Evolutionary conservation across 1,140 invertebrate species (phyloP), one percentile per base, ranked within the genome.

Genomic region (Subanguina moxae): DNA sequence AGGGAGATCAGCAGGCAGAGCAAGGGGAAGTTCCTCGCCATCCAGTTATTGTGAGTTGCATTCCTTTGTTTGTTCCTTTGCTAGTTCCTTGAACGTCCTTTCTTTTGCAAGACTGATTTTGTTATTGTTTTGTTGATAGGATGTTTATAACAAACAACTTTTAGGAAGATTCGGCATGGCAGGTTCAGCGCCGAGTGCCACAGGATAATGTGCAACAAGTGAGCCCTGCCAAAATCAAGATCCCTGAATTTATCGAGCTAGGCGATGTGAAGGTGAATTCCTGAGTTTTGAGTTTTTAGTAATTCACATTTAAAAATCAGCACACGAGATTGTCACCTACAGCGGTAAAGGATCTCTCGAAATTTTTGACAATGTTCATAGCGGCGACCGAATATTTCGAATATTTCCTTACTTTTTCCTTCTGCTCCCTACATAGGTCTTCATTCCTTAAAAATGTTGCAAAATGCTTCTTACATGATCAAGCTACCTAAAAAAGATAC

Each of bases 81-180:
- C 17, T 52, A 52, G n/a, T 52, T 52, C n/a, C 32, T 38, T 38
- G 3, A 38, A 38, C 32, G 32, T 38, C 11, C 11, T 38, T 38
- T 38, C 3, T 38, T 38, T 38, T 38, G 32, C 3, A 38, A 38
- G 32, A 5, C 11, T 3, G 32, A 38, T 38, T 38, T 38, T 38
- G 32, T 11, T 11, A 11, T 3, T 38, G 3, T 38, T n/a, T n/a
- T n/a, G n/a, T n/a, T n/a, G n/a, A n/a, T n/a, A n/a, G n/a, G n/a
- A n/a, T n/a, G n/a, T n/a, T n/a, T n/a, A n/a, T n/a, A n/a, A n/a
- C n/a, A n/a, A n/a, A n/a, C n/a, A n/a, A n/a, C n/a, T 74, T 72
- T 21, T 42, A 74, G 72, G 72, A 74, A n/a, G 74, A 76, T 58
- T 25, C 23, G n/a, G 64, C 65, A 15, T 76, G 74, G 74, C 71